Base-by-base conservation (phyloP, 2,113 vertebrate genomes). In the Dissostichus mawsoni region DNA sequence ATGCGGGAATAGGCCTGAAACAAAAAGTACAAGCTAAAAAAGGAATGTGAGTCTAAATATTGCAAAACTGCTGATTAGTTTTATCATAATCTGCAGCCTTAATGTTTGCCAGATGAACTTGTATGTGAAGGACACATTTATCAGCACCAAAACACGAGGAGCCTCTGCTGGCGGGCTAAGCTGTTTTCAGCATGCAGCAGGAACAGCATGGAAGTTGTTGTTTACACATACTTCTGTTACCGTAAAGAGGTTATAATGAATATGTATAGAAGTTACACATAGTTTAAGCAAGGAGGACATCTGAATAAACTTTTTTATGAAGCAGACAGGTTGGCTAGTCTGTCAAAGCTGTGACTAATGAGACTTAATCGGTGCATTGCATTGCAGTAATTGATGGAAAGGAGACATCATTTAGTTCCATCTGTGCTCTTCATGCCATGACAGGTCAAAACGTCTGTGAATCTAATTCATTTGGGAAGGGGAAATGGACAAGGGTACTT, bases 71-170 rank as follows among this genome's bases (percentile, higher is more conserved):
- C 65, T 81, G 78, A 88, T 81, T 73, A 61, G 57, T 68, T 56
- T 80, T 25, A 51, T 66, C 25, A 16, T 70, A 69, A 78, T 79
- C 68, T 68, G 63, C 63, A 81, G 74, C 53, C 71, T 55, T 29
- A 64, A 44, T 71, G 71, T 74, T 72, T 74, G 20, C 57, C 2
- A 14, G 29, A 70, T 74, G 62, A 65, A 75, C 83, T 85, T 78
- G 76, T 74, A 62, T 66, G 75, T 66, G 48, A 78, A 76, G 74
- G 76, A 83, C 74, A 66, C 56, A 58, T 69, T 80, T 66, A 80
- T 91, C 78, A 69, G 68, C 61, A 80, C 59, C 41, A 77, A 72
- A 87, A 84, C 87, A 87, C 2, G 18, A 80, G 71, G 74, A 77
- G 67, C 67, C 56, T 67, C 51, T 55, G 8, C 50, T 50, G 76